A percentile compares a stretch with the other conserved stretches of the same genome.
phyloP scores from a whole-genome alignment of 1,140 invertebrate genomes.

The Drosophila busckii region DNA sequence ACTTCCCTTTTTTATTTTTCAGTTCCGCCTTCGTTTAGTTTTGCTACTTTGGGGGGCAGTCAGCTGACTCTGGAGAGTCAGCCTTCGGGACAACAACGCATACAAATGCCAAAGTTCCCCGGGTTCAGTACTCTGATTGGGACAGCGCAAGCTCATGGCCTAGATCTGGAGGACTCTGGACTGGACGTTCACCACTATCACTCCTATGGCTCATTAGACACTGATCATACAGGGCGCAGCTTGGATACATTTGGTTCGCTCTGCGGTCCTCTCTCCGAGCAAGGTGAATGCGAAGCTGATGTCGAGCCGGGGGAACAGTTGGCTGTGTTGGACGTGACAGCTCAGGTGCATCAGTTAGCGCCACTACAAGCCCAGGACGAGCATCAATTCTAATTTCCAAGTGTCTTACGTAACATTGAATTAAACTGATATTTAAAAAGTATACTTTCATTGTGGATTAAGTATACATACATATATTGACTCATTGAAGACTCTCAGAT shows the following conservation, averaged over 20 bases:
- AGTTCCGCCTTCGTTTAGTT: constrained; percentile 76
- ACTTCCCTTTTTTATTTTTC: background rate
- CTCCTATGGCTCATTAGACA: constrained; percentile 61
- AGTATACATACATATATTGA: constrained; percentile 34
- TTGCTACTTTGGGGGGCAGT: constrained; percentile 64
- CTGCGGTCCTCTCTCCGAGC: constrained; percentile 53
- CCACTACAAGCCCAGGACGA: constrained; percentile 31
- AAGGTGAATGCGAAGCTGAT: constrained; percentile 31
- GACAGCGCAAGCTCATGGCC: constrained; percentile 46
- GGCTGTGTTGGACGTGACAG: constrained; percentile 20
- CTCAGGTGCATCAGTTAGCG: constrained; percentile 28
- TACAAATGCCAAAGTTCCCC: constrained; percentile 67
- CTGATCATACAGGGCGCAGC: constrained; percentile 61
- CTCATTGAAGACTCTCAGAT: constrained; percentile 33
- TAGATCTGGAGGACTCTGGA: constrained; percentile 48
- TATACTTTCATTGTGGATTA: no score
- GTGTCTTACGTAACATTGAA: constrained; percentile 54
- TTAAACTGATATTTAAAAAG: no score
- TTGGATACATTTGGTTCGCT: constrained; percentile 66
- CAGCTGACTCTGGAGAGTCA: constrained; percentile 57
- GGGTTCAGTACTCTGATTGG: constrained; percentile 59
- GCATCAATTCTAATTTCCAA: constrained; percentile 47
- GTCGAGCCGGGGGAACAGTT: constrained; percentile 1
- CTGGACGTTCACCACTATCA: constrained; percentile 56
- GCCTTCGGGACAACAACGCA: constrained; percentile 30